phyloP scores from a whole-genome alignment of 2,113 vertebrate genomes.

The Recurvirostra avosetta region DNA sequence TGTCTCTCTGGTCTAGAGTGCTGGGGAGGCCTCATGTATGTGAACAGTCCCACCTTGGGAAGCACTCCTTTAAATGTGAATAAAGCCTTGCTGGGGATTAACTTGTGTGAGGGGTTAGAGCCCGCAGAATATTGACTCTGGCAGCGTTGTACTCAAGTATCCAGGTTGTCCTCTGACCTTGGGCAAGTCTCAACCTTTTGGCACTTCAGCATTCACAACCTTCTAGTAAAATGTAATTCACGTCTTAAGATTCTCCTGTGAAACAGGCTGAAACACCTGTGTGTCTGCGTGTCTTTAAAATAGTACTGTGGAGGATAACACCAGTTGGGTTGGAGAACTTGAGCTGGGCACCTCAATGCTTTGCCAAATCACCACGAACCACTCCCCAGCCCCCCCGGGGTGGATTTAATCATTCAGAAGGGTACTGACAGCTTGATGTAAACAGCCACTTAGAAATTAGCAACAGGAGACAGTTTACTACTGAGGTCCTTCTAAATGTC shows the following conservation, averaged over 20 bases:
- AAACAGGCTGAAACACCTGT: not conserved
- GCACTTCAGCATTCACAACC: not conserved
- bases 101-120: not conserved
- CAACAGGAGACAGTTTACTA: not conserved
- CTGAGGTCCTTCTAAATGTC: not conserved
- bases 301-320: not conserved
- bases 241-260: not conserved
- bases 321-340: fast-evolving
- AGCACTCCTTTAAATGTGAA: not conserved
- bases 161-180: not conserved
- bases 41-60: not conserved
- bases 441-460: not conserved
- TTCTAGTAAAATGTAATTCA: not conserved
- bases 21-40: fast-evolving
- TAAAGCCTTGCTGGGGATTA: not conserved
- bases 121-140: not conserved
- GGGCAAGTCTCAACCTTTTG: not conserved
- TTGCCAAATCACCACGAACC: not conserved
- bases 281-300: not conserved
- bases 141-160: not conserved
- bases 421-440: not conserved
- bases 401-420: not conserved
- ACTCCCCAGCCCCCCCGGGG: not conserved
- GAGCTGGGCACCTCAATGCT: not conserved
- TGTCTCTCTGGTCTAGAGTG: not conserved